Evolutionary conservation across 2,113 vertebrate species (phyloP).

Genomic region (Puma concolor): DNA sequence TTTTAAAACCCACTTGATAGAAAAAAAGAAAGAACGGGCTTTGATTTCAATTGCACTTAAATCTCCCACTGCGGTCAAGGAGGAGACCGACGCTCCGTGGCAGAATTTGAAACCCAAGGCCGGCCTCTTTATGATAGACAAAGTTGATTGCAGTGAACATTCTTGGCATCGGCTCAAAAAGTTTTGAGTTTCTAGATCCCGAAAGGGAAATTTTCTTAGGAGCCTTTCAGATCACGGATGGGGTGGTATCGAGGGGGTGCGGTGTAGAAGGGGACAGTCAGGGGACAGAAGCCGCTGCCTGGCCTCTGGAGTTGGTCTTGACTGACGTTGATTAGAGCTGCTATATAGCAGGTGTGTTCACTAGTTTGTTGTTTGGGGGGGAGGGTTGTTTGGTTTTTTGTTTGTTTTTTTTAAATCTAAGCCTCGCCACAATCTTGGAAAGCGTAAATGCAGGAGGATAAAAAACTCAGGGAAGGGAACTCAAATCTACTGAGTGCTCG

Average conservation of each 20-base stretch:
- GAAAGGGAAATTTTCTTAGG: constrained; percentile 46
- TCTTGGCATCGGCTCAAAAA: constrained; percentile 49
- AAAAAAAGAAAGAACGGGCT: constrained; percentile 36
- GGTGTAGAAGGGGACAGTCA: not conserved
- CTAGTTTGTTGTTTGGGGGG: not conserved
- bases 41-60: constrained; percentile 51
- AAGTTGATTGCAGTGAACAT: constrained; percentile 31
- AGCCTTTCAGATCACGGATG: not conserved
- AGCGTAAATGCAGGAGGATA: not conserved
- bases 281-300: not conserved
- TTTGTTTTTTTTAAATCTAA: not conserved
- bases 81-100: not conserved
- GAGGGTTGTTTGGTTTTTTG: not conserved
- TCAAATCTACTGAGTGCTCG: not conserved
- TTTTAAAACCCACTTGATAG: constrained; percentile 10
- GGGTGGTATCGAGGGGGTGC: not conserved
- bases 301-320: not conserved
- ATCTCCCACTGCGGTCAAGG: constrained; percentile 3
- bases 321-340: not conserved
- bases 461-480: not conserved
- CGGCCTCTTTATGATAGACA: constrained; percentile 15
- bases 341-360: not conserved
- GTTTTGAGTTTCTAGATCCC: constrained; percentile 53
- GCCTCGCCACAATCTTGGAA: not conserved
- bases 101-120: constrained; percentile 58